A percentile compares a stretch with the other conserved stretches of the same genome.
These are phyloP conservation scores for Frieseomelitta varia DNA, from an alignment of 1,140 invertebrate genomes.

Conservation along the genomic window DNA sequence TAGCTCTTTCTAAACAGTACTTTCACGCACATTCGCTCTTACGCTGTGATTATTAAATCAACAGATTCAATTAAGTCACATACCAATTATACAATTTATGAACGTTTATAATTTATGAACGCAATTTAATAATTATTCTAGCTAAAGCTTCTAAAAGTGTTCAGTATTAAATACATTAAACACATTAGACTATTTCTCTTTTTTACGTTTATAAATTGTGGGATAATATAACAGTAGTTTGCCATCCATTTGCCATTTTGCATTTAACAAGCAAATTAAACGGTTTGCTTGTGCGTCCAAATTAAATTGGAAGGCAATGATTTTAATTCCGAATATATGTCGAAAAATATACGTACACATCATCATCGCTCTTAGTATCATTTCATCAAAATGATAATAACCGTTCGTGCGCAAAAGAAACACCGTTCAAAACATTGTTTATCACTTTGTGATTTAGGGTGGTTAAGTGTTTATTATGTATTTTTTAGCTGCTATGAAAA, in stretches of 20 bases:
- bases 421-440: slow-evolving; percentile 44
- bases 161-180: not conserved
- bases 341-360: slow-evolving; percentile 46
- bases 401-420: slow-evolving; percentile 42
- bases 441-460: slow-evolving; percentile 46
- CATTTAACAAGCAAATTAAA: not conserved
- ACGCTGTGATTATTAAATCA: slow-evolving; percentile 44
- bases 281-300: slow-evolving; percentile 4
- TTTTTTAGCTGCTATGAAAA: slow-evolving; percentile 15
- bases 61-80: slow-evolving; percentile 38
- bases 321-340: slow-evolving; percentile 40
- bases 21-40: slow-evolving; percentile 50
- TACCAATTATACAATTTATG: slow-evolving; percentile 52
- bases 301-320: slow-evolving; percentile 57
- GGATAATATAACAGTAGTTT: not conserved
- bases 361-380: not conserved
- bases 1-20: slow-evolving; percentile 57
- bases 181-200: not conserved
- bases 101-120: slow-evolving; percentile 41
- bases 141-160: not conserved
- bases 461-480: slow-evolving; percentile 25
- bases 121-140: slow-evolving; percentile 34
- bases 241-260: not conserved
- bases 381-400: slow-evolving; percentile 24
- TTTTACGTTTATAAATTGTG: slow-evolving; percentile 15